These are phyloP conservation scores for Oithona nana DNA, from an alignment of 2,888 invertebrate genomes.

Conservation along the genomic window DNA sequence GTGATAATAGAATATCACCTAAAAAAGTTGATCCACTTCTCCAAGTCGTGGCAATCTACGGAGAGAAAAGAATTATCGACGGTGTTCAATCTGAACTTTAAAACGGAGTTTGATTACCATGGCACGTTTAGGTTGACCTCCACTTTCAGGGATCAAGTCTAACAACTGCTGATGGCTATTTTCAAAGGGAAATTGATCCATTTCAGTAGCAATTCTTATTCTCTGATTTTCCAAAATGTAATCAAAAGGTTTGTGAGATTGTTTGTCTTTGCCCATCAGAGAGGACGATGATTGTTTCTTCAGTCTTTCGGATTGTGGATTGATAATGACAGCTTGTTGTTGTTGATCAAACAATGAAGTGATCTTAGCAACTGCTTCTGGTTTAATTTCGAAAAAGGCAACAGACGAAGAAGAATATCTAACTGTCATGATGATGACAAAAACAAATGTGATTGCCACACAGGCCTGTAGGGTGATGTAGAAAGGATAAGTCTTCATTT, in stretches of 20 bases:
- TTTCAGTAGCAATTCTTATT: neutral
- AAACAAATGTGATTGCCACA: neutral
- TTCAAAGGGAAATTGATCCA: neutral
- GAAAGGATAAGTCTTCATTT: too few relatives aligned
- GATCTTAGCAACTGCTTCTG: neutral
- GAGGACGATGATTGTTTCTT: too few relatives aligned
- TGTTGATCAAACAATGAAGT: neutral
- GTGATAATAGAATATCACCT: constrained; percentile 59
- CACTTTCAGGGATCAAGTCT: constrained; percentile 46
- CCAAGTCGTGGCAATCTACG: constrained; percentile 58
- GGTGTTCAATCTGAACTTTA: too few relatives aligned
- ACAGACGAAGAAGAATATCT: neutral
- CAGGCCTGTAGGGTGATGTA: neutral
- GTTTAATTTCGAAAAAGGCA: neutral
- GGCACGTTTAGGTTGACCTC: constrained; percentile 51
- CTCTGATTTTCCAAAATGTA: neutral
- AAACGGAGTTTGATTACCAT: too few relatives aligned
- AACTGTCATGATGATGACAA: neutral
- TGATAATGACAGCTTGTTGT: neutral
- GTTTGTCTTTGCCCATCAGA: too few relatives aligned
- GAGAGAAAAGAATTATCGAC: too few relatives aligned
- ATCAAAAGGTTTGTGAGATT: neutral
- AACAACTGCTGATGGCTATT: neutral
- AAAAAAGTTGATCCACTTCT: constrained; percentile 75
- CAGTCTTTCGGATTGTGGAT: neutral